Evolutionary conservation across 2,113 vertebrate species (phyloP).

Genomic region (Benthochromis sp.): DNA sequence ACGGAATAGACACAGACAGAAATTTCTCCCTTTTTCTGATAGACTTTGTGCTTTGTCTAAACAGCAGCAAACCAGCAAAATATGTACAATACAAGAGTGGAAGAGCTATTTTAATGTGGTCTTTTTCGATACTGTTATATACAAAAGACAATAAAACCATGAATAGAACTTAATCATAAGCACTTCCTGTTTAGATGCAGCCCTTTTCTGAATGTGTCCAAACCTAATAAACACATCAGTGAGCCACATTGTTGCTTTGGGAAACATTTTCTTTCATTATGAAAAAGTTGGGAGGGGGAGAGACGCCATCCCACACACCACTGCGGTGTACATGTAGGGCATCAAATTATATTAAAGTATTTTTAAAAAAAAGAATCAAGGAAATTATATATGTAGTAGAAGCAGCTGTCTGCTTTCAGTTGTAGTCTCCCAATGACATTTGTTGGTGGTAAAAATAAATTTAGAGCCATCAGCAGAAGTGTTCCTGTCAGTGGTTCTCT

Average conservation of each 20-base stretch:
- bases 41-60: neutral
- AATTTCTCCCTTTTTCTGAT: neutral
- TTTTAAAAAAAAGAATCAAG: rapidly evolving
- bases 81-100: neutral
- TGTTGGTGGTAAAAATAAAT: neutral
- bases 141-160: neutral
- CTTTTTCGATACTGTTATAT: neutral
- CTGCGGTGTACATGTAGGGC: neutral
- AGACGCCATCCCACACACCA: neutral
- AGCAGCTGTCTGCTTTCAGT: neutral
- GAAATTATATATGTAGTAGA: neutral
- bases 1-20: neutral
- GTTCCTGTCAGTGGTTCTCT: neutral
- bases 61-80: neutral
- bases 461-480: neutral
- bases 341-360: neutral
- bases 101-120: neutral
- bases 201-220: neutral
- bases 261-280: neutral
- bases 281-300: neutral
- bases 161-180: neutral
- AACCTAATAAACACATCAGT: neutral
- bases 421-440: neutral
- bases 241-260: neutral
- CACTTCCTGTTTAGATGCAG: neutral